Percentiles rank a stretch among this genome's conserved stretches.
These are phyloP conservation scores for Apodemia mormo DNA, from an alignment of 2,888 invertebrate species.

Conservation along the genomic window DNA sequence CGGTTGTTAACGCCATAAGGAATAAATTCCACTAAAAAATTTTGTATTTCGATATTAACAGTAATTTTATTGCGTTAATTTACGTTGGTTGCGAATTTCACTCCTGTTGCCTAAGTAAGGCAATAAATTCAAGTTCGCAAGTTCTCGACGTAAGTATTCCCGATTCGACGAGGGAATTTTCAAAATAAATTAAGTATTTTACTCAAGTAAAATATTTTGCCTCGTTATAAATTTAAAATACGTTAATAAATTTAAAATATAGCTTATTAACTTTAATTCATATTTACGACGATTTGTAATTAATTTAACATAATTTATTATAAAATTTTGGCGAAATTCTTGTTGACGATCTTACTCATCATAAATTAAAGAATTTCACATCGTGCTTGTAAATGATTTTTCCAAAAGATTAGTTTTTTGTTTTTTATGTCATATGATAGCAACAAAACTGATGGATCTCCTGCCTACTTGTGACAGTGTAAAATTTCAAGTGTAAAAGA, in stretches of 20 bases:
- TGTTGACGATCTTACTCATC: too few species aligned
- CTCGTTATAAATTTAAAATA: neutral
- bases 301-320: too few species aligned
- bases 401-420: too few species aligned
- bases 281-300: neutral
- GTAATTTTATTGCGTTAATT: neutral
- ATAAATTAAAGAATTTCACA: too few species aligned
- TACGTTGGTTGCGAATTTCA: neutral
- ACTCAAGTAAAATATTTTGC: neutral
- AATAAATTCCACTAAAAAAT: neutral
- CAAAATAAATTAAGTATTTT: conserved; percentile 8
- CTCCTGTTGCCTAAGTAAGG: conserved; percentile 2
- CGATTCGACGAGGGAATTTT: neutral
- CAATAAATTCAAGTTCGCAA: conserved; percentile 10
- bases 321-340: too few species aligned
- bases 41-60: neutral
- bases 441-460: too few species aligned
- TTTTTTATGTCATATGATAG: too few species aligned
- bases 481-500: too few species aligned
- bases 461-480: too few species aligned
- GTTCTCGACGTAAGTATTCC: neutral
- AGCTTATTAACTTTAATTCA: neutral
- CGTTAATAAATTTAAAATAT: neutral
- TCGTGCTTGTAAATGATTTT: too few species aligned
- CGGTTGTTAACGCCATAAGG: too few species aligned